Evolutionary conservation across 2,797 vertebrate species (phyloP), one percentile per base, ranked within the genome.

Genomic region (Poeciliopsis infans): DNA sequence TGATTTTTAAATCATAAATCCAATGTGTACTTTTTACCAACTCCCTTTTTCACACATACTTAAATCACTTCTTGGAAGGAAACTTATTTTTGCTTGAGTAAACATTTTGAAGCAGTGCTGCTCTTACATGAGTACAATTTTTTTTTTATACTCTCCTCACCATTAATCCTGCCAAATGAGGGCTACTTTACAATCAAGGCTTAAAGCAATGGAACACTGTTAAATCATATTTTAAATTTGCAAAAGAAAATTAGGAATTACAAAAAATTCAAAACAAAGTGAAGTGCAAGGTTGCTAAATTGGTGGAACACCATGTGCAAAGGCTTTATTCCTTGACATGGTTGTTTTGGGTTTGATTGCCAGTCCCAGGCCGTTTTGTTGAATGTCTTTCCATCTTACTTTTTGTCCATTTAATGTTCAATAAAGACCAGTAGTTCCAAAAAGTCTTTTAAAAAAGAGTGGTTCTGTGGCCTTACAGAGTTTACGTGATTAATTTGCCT

Each of bases 401-500:
- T n/a, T 2, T 11, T 55, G 25, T 12, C 53, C 23, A n/a, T n/a
- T 55, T 55, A 55, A 25, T 55, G 11, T n/a, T 55, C 16, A n/a
- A 55, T 55, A n/a, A 55, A 55, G 25, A 1, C 25, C 25, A 55
- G 1, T n/a, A 36, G 31, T 36, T 36, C 7, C 7, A 70, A 25
- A 7, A 3, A 47, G 49, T 55, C 10, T 55, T 55, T 55, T 4
- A n/a, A 12, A 55, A 31, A 59, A 76, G 69, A 25, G 4, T 51
- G 18, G n/a, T 12, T 59, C 11, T 4, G 20, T 46, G 5, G n/a
- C 41, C 4, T 49, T n/a, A 46, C 23, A 5, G 47, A 7, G 16
- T 0, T 33, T 64, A 36, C 31, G 20, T 36, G 64, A 41, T 75
- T 75, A 59, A 69, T 66, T 80, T 79, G 28, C 76, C 28, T 47